Evolutionary conservation across 2,888 invertebrate species (phyloP).

Genomic region (Nephrotoma guestfalica): DNA sequence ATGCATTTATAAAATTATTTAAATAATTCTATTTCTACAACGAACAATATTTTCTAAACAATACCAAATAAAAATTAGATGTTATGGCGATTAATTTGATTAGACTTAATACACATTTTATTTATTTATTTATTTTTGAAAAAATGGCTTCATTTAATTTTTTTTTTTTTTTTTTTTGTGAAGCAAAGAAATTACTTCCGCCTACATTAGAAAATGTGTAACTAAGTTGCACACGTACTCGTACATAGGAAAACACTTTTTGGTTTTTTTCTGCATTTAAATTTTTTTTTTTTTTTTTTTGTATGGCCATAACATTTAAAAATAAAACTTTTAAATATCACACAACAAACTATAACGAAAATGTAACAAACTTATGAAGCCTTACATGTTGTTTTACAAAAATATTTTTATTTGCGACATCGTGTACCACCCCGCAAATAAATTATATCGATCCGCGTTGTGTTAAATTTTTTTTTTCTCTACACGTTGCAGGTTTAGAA

Average conservation of each 20-base stretch:
- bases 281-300: neutral
- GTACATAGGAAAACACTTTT: neutral
- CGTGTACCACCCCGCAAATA: neutral
- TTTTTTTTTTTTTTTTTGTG: neutral
- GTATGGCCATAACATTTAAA: neutral
- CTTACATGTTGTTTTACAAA: neutral
- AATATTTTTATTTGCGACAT: neutral
- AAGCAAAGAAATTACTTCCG: neutral
- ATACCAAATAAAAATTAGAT: neutral
- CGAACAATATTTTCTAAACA: neutral
- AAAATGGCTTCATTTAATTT: neutral
- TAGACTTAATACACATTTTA: neutral
- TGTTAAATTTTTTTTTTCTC: conserved; percentile 1
- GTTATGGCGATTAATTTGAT: neutral
- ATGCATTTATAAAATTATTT: neutral
- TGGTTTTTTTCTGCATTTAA: neutral
- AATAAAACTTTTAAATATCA: neutral
- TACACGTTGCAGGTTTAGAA: conserved; percentile 64
- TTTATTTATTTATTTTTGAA: neutral
- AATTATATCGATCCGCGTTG: neutral
- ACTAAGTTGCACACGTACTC: neutral
- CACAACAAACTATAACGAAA: neutral
- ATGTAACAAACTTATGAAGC: neutral
- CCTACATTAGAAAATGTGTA: neutral
- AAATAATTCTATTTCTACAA: neutral